Evolutionary conservation across 2,888 invertebrate species (phyloP).

Genomic region (Machimus rusticus): DNA sequence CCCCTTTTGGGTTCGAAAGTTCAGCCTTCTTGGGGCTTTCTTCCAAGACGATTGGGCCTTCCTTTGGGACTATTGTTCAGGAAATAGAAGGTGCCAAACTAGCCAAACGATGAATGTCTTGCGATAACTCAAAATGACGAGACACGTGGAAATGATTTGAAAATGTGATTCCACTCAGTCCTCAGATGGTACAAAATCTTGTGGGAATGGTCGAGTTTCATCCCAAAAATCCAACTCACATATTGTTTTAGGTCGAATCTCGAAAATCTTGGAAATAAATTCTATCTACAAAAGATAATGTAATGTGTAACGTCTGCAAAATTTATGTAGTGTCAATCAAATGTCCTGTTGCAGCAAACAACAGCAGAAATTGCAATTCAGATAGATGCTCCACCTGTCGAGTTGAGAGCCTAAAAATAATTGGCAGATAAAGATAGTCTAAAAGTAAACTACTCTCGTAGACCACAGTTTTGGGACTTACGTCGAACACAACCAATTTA

Average conservation of each 20-base stretch:
- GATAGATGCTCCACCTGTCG: background rate
- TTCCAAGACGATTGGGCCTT: background rate
- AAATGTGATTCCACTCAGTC: background rate
- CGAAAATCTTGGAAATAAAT: background rate
- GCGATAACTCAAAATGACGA: background rate
- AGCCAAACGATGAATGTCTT: background rate
- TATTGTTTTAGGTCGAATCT: background rate
- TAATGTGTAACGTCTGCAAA: background rate
- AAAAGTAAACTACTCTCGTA: background rate
- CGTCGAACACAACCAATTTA: background rate
- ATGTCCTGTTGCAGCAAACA: background rate
- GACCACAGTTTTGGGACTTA: background rate
- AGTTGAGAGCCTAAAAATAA: background rate
- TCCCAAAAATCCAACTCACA: background rate
- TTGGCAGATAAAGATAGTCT: background rate
- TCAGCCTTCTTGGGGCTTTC: background rate
- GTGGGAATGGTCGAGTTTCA: background rate
- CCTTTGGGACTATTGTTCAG: background rate
- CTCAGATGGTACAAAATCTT: background rate
- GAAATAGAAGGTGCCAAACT: background rate
- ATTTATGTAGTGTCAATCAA: conserved; percentile 27
- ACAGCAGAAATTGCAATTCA: conserved; percentile 15
- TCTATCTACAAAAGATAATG: background rate
- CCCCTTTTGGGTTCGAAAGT: background rate
- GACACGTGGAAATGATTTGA: background rate